These are phyloP conservation scores for Panopea generosa DNA, from an alignment of 2,888 invertebrate genomes.

Conservation along the genomic window DNA sequence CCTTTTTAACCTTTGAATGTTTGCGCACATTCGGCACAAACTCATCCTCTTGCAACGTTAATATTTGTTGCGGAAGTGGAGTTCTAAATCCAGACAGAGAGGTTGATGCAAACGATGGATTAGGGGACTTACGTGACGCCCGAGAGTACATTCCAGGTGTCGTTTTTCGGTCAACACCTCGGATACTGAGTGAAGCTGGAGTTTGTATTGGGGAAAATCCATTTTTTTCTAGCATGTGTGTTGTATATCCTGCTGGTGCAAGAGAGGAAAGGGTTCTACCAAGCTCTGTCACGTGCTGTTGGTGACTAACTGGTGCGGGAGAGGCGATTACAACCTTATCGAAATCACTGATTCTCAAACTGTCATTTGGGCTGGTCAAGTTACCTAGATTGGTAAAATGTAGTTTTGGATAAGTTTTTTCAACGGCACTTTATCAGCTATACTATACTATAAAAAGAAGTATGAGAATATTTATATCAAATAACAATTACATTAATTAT, in stretches of 20 bases:
- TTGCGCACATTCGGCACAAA: background rate
- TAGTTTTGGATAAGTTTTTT: too few relatives aligned
- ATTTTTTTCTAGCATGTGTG: constrained; percentile 10
- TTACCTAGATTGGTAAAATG: too few relatives aligned
- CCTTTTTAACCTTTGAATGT: too few relatives aligned
- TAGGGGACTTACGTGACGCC: background rate
- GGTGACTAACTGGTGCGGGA: constrained; percentile 37
- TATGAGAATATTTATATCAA: too few relatives aligned
- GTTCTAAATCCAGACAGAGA: background rate
- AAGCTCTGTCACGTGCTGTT: constrained; percentile 45
- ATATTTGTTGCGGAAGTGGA: constrained; percentile 11
- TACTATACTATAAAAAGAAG: too few relatives aligned
- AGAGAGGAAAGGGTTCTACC: constrained; percentile 35
- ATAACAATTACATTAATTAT: too few relatives aligned
- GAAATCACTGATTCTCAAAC: constrained; percentile 6
- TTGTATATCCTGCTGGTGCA: constrained; percentile 28
- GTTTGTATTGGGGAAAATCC: background rate
- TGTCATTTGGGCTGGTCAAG: too few relatives aligned
- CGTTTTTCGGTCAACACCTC: constrained; percentile 19
- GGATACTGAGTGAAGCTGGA: constrained; percentile 26
- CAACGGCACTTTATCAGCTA: too few relatives aligned
- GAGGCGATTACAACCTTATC: constrained; percentile 25
- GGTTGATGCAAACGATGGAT: background rate
- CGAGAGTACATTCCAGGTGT: constrained; percentile 8
- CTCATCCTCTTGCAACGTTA: background rate